These are phyloP conservation scores for Aethes cnicana DNA, from an alignment of 2,888 invertebrate species.

Conservation along the genomic window DNA sequence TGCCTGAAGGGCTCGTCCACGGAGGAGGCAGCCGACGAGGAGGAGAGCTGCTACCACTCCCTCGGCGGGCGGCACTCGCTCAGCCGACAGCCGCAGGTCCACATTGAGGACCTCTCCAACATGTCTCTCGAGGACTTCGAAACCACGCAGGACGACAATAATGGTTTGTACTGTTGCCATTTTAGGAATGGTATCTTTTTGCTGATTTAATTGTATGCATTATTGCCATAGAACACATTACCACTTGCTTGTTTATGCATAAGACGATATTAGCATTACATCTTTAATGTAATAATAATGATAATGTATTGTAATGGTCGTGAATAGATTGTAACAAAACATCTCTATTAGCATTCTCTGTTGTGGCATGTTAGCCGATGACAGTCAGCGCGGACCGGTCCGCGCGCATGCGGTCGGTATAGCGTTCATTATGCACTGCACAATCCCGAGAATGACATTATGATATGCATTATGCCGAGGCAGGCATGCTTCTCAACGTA, in stretches of 20 bases:
- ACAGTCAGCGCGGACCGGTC: conserved; percentile 5
- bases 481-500: conserved; percentile 6
- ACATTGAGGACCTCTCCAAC: conserved; percentile 72
- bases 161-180: conserved; percentile 48
- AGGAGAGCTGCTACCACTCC: conserved; percentile 76
- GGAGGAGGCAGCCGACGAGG: conserved; percentile 76
- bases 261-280: no score
- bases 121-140: conserved; percentile 74
- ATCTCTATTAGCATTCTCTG: background rate
- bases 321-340: background rate
- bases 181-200: no score
- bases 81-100: conserved; percentile 68
- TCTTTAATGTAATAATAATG: no score
- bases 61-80: conserved; percentile 72
- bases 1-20: conserved; percentile 84
- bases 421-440: background rate
- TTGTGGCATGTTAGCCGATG: background rate
- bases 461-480: conserved; percentile 1
- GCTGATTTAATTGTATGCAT: no score
- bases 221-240: no score
- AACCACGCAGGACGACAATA: conserved; percentile 65
- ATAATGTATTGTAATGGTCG: no score
- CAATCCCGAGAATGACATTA: conserved; percentile 6
- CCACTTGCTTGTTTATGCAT: no score
- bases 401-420: conserved; percentile 1